Evolutionary conservation across 2,113 vertebrate species (phyloP), one percentile per base, ranked within the genome.

Genomic region (Leucopternis melanops): DNA sequence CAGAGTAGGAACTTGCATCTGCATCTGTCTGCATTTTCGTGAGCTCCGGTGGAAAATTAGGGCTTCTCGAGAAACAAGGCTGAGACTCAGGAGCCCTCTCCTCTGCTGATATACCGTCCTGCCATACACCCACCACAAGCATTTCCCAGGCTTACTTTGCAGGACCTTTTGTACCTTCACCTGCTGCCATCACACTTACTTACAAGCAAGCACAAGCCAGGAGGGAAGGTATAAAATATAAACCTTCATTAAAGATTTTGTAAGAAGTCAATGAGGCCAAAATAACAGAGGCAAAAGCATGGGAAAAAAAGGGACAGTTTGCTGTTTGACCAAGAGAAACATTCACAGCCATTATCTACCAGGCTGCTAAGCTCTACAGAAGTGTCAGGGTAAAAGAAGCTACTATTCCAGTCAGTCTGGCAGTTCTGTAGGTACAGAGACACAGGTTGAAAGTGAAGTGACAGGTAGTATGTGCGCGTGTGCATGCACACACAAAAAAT

Each of bases 231-330:
- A 72, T 87, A 78, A 87, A 94, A 90, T 8, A 73, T 78, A 92
- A 92, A 96, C 82, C 91, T 90, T 83, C 92, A 92, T 94, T 92
- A 96, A 81, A 78, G 70, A 50, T 95, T 92, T 95, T 78, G 81
- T 73, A 92, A 95, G 85, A 75, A 94, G 88, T 80, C 88, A 81
- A 87, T 11, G 63, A 87, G 73, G 73, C 94, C 91, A 94, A 87
- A 93, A 90, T 63, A 95, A 84, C 91, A 90, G 91, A 96, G 95
- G 91, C 52, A 77, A 78, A 72, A 78, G 8, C 12, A 42, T 26
- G 29, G 45, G 6, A 40, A 23, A 31, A 81, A 82, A 52, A 61
- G 31, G 20, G 15, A 32, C 10, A 34, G 21, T 49, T 59, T 67
- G 32, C 40, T 72, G 65, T 40, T 52, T 54, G 45, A 42, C 38